Evolutionary conservation across 2,797 vertebrate genomes (phyloP), one percentile per base, ranked within the genome.

Genomic region (Fringilla coelebs): DNA sequence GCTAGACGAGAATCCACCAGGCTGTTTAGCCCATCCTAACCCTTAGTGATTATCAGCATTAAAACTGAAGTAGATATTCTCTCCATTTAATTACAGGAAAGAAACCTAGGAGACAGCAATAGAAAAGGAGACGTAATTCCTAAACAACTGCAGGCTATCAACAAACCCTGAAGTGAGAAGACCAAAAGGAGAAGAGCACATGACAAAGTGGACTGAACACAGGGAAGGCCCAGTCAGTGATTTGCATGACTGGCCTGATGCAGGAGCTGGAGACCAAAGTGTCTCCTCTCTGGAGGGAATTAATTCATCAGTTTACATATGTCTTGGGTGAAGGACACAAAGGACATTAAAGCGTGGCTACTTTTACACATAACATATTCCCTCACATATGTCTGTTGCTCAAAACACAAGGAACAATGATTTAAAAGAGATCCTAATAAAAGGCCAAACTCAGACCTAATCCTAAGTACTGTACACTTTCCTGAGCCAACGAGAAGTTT

Each of bases 71-170:
- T 74, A 82, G 92, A 85, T 88, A 89, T 55, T 87, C 61, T 71
- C 52, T 76, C 67, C 20, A 26, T 83, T 77, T 97, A 96, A 96
- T 96, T 89, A 97, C 85, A 95, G 92, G 90, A 85, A 77, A 89
- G 84, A 90, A 93, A 87, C 61, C 32, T 4, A 63, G 74, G 38
- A 93, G 85, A 75, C 45, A 41, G 67, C 63, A 94, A 77, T 21
- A 82, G 70, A 67, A 90, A 95, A 93, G 86, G 8, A 96, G 81
- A 76, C 38, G 12, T 38, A 77, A 87, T 38, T 93, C 74, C 89
- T 79, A 88, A 93, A 89, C 88, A 85, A 77, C 95, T 93, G 54
- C 3, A 0, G 89, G 90, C 92, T 67, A 79, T 63, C 93, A 82
- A 89, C 71, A 93, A 93, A 79, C 80, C 90, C 88, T 70, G 21